Conservation (phyloP, 2,113 vertebrate species). For the Elachura formosa region DNA sequence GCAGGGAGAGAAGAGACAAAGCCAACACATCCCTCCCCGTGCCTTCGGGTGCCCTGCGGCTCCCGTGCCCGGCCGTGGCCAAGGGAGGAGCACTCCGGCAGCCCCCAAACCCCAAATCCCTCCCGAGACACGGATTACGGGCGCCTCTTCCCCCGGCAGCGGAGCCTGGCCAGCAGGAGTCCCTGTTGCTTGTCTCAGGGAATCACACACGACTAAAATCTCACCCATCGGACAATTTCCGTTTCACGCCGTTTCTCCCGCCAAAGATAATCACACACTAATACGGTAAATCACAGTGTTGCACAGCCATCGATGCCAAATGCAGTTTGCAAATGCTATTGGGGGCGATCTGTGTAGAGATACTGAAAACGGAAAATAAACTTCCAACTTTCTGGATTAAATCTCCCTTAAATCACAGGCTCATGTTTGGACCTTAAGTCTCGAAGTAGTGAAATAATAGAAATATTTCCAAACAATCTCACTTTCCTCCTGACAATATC, state of each 20-base stretch:
- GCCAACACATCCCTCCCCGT: rapidly evolving
- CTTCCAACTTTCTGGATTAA: neutral
- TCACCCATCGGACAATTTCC: neutral
- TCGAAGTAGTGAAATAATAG: neutral
- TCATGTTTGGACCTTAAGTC: neutral
- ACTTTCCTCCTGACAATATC: neutral
- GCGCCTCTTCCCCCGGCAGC: neutral
- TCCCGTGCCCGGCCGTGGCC: rapidly evolving
- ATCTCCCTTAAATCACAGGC: neutral
- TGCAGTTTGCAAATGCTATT: neutral
- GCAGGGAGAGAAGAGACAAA: neutral
- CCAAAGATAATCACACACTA: neutral
- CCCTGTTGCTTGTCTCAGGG: constrained; percentile 46
- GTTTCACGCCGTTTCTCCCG: neutral
- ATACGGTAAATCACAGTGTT: neutral
- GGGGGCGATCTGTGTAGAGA: neutral
- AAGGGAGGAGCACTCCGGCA: rapidly evolving
- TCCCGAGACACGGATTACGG: rapidly evolving
- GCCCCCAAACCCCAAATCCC: rapidly evolving
- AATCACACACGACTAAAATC: neutral
- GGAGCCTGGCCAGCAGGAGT: constrained; percentile 41
- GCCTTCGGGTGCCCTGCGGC: neutral
- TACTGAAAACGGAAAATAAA: neutral
- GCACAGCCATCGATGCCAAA: neutral
- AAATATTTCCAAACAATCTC: neutral